Conservation (phyloP, 2,888 invertebrate genomes). For the Trichopoda pennipes region DNA sequence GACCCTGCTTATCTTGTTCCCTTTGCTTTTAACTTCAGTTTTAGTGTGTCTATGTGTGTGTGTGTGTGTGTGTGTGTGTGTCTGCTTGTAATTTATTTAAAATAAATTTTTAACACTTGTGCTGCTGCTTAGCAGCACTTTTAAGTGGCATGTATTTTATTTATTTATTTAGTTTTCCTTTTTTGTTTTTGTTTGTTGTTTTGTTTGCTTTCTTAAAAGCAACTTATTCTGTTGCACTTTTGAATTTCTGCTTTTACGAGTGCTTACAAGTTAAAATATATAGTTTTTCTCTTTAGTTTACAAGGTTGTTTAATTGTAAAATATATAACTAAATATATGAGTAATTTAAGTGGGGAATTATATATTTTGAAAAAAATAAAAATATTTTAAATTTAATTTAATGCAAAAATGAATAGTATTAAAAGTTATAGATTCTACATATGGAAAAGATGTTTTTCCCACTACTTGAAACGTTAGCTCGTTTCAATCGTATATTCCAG, state of each 20-base stretch:
- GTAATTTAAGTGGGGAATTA: conserved; percentile 13
- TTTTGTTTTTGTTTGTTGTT: conserved; percentile 41
- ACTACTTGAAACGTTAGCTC: too few species aligned
- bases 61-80: neutral
- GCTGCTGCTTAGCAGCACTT: conserved; percentile 16
- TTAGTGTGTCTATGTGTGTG: neutral
- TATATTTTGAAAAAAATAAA: neutral
- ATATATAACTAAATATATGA: neutral
- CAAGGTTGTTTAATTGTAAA: conserved; percentile 40
- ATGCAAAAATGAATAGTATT: neutral
- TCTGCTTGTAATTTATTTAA: conserved; percentile 54
- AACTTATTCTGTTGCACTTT: conserved; percentile 32
- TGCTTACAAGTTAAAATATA: conserved; percentile 23
- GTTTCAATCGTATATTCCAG: too few species aligned
- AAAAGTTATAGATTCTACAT: too few species aligned
- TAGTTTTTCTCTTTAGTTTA: conserved; percentile 24
- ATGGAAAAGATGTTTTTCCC: too few species aligned
- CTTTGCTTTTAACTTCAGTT: neutral
- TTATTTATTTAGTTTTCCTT: conserved; percentile 25
- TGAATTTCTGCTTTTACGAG: neutral
- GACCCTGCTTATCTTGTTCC: conserved; percentile 13
- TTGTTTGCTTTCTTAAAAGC: conserved; percentile 10
- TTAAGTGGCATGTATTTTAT: conserved; percentile 44
- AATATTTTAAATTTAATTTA: conserved; percentile 14
- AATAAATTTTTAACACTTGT: conserved; percentile 54